These are phyloP conservation scores for Chitala chitala DNA, from an alignment of 2,113 vertebrate species.

Conservation along the genomic window DNA sequence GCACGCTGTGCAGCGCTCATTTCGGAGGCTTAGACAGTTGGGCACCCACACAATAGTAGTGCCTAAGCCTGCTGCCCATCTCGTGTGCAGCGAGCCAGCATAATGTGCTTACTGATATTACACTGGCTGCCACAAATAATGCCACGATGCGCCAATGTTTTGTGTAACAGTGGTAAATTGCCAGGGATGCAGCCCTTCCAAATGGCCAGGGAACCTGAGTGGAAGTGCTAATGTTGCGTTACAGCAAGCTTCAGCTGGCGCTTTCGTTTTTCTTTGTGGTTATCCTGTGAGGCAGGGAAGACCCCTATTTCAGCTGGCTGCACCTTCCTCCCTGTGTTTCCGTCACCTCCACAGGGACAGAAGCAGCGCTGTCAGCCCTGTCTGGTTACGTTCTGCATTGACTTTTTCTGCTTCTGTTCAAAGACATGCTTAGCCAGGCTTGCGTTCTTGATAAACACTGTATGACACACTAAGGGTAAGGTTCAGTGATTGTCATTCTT, in stretches of 20 bases:
- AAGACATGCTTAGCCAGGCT: background rate
- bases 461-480: background rate
- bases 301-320: no score
- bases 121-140: background rate
- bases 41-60: background rate
- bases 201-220: no score
- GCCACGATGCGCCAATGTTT: background rate
- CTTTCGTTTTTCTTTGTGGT: no score
- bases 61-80: background rate
- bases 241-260: no score
- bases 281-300: no score
- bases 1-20: constrained; percentile 32
- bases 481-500: background rate
- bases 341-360: no score
- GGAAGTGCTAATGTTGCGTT: no score
- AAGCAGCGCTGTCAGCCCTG: no score
- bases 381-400: no score
- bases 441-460: constrained; percentile 8
- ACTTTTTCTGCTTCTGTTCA: background rate
- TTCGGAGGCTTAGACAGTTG: background rate
- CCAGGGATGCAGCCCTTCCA: no score
- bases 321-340: no score
- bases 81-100: background rate
- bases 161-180: no score
- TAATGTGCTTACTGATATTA: background rate